Evolutionary conservation across 2,888 invertebrate genomes (phyloP).

Genomic region (Leucania comma): DNA sequence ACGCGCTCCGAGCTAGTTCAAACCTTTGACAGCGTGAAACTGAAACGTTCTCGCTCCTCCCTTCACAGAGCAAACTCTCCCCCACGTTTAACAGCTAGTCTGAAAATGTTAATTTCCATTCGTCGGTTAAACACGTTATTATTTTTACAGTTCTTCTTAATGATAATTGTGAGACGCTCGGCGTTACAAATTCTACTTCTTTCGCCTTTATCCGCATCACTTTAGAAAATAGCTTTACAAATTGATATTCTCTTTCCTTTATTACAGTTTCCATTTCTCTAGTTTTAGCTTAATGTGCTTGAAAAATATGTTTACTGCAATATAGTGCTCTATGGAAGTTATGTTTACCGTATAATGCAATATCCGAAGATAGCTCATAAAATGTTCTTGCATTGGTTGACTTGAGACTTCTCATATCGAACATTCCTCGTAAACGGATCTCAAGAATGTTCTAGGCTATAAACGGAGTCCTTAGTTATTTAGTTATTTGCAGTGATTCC

Average conservation of each 20-base stretch:
- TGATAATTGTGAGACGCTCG: slow-evolving; percentile 68
- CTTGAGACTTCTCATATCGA: slow-evolving; percentile 68
- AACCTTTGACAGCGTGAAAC: slow-evolving; percentile 73
- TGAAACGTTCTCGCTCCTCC: slow-evolving; percentile 73
- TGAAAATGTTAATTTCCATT: slow-evolving; percentile 76
- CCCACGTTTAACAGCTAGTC: slow-evolving; percentile 66
- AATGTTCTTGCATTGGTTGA: slow-evolving; percentile 64
- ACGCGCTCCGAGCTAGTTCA: slow-evolving; percentile 65
- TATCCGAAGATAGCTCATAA: slow-evolving; percentile 66
- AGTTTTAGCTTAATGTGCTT: slow-evolving; percentile 6
- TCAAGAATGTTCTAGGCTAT: slow-evolving; percentile 71
- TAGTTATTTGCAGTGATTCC: slow-evolving; percentile 76
- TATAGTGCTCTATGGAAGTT: slow-evolving; percentile 13
- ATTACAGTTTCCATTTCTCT: slow-evolving; percentile 5
- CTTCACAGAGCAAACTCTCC: slow-evolving; percentile 60
- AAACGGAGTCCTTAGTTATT: slow-evolving; percentile 71
- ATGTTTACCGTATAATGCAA: slow-evolving; percentile 52
- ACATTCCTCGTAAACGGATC: slow-evolving; percentile 73
- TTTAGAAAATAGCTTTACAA: slow-evolving; percentile 28
- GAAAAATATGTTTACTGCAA: slow-evolving; percentile 15
- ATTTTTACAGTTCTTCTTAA: slow-evolving; percentile 68
- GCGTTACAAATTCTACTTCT: slow-evolving; percentile 51
- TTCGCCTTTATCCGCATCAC: slow-evolving; percentile 12
- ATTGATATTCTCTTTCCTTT: slow-evolving; percentile 23
- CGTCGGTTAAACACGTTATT: slow-evolving; percentile 70